Conservation (phyloP, 1,140 invertebrate genomes). For the Nasonia vitripennis region DNA sequence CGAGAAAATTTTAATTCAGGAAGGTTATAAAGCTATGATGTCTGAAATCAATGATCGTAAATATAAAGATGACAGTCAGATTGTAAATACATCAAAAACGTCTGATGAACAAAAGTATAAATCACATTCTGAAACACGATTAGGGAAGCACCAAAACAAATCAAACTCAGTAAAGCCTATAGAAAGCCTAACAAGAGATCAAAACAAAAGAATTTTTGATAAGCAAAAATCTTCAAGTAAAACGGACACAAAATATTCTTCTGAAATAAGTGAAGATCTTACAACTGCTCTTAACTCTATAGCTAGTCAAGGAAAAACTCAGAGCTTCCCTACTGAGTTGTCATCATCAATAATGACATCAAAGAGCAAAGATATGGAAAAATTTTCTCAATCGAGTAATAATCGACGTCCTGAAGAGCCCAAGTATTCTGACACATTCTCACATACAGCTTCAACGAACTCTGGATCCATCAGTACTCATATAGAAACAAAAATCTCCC, state of each 20-base stretch:
- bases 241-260: conserved; percentile 58
- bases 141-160: conserved; percentile 61
- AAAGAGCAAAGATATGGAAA: conserved; percentile 59
- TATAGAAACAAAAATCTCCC: conserved; percentile 60
- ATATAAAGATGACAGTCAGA: conserved; percentile 59
- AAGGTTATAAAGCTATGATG: conserved; percentile 57
- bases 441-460: conserved; percentile 38
- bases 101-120: conserved; percentile 62
- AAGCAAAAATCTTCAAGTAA: conserved; percentile 64
- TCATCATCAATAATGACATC: conserved; percentile 50
- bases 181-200: conserved; percentile 57
- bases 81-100: conserved; percentile 55
- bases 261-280: conserved; percentile 63
- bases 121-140: conserved; percentile 55
- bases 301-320: conserved; percentile 56
- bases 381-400: conserved; percentile 33
- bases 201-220: conserved; percentile 60
- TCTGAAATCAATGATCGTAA: conserved; percentile 59
- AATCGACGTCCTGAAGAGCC: conserved; percentile 54
- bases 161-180: conserved; percentile 56
- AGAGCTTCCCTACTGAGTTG: conserved; percentile 50
- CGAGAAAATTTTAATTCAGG: conserved; percentile 64
- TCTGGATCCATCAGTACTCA: conserved; percentile 42
- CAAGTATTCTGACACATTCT: conserved; percentile 43
- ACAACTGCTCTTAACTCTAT: conserved; percentile 59